Percentiles rank a stretch among this genome's conserved stretches.
Evolutionary conservation across 2,888 invertebrate genomes (phyloP).

Genomic region (Microplitis manilae): DNA sequence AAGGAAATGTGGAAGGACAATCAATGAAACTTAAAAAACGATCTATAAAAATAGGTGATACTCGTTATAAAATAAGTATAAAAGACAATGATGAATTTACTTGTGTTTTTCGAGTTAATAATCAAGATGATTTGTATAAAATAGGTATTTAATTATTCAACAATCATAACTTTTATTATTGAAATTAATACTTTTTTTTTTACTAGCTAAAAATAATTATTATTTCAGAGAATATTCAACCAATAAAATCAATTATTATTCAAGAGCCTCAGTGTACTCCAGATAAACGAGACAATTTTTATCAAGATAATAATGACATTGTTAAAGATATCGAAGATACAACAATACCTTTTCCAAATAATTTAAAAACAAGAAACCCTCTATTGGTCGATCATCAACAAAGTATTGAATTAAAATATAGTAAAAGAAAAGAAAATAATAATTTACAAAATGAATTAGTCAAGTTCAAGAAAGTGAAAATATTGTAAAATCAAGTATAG

Average conservation of each 20-base stretch:
- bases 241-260: slow-evolving; percentile 43
- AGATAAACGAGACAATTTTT: not conserved
- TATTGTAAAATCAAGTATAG: not conserved
- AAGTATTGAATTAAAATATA: not conserved
- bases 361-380: slow-evolving; percentile 46
- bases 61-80: slow-evolving; percentile 44
- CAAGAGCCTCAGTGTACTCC: slow-evolving; percentile 12
- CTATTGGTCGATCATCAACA: slow-evolving; percentile 18
- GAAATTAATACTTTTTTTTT: not conserved
- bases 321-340: not conserved
- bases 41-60: slow-evolving; percentile 49
- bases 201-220: not conserved
- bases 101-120: slow-evolving; percentile 45
- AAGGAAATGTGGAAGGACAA: slow-evolving; percentile 45
- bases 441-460: not conserved
- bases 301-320: not conserved
- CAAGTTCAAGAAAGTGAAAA: not conserved
- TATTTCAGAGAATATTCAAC: slow-evolving; percentile 46
- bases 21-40: slow-evolving; percentile 47
- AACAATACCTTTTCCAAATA: slow-evolving; percentile 45
- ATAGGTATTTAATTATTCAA: not conserved
- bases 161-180: not conserved
- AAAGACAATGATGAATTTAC: slow-evolving; percentile 44
- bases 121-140: not conserved
- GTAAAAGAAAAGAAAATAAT: not conserved